A percentile compares a stretch with the other conserved stretches of the same genome.
phyloP scores from a whole-genome alignment of 2,113 vertebrate species.

The Vulpes lagopus region DNA sequence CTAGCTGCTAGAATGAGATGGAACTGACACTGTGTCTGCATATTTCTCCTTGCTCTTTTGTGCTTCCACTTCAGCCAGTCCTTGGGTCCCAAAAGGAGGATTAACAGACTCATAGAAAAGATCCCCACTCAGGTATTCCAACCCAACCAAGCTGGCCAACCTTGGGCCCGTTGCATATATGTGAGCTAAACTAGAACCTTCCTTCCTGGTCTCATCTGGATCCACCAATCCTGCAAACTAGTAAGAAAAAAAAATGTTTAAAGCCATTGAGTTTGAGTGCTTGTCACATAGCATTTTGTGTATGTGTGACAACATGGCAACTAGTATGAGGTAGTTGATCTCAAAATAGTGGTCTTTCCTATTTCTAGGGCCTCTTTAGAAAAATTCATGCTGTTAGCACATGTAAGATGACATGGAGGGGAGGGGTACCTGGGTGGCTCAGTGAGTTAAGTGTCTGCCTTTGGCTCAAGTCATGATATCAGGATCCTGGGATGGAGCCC shows the following conservation, averaged over 20 bases:
- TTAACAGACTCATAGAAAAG: background rate
- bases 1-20: background rate
- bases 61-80: background rate
- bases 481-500: background rate
- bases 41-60: background rate
- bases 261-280: background rate
- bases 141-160: fast-evolving
- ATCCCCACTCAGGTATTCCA: background rate
- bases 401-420: background rate
- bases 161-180: fast-evolving
- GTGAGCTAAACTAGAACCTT: background rate
- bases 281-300: background rate
- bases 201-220: background rate
- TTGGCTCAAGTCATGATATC: background rate
- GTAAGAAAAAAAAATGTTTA: background rate
- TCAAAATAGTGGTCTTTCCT: background rate
- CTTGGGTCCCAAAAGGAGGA: background rate
- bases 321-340: background rate
- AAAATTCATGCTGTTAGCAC: background rate
- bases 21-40: background rate
- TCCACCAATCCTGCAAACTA: background rate
- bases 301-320: background rate
- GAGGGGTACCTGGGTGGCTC: background rate
- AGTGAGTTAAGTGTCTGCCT: background rate
- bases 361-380: background rate